These are phyloP conservation scores for Caenorhabditis elegans DNA, from an alignment of 1,140 invertebrate species.

Conservation along the genomic window DNA sequence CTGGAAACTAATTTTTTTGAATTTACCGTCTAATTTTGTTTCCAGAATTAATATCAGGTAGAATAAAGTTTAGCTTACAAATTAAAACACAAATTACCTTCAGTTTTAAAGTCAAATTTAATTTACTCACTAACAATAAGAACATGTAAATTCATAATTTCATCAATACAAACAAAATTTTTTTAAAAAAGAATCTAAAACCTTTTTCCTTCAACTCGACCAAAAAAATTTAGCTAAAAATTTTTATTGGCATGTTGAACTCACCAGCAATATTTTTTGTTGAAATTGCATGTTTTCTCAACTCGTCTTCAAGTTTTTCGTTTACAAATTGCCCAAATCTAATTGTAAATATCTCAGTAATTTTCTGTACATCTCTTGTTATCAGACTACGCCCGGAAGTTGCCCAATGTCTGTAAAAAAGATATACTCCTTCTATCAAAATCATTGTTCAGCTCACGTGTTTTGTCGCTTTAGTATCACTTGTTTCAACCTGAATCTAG, in stretches of 20 bases:
- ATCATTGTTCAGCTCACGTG: not conserved
- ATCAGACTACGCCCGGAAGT: conserved; percentile 33
- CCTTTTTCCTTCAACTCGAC: too few relatives aligned
- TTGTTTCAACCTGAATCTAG: conserved; percentile 36
- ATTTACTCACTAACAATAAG: too few relatives aligned
- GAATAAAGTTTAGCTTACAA: too few relatives aligned
- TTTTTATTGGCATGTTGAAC: not conserved
- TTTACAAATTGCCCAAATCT: conserved; percentile 16
- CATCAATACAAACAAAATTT: too few relatives aligned
- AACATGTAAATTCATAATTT: too few relatives aligned
- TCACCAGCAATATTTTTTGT: not conserved
- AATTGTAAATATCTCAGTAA: conserved; percentile 23
- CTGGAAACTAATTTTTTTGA: too few relatives aligned
- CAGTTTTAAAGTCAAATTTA: too few relatives aligned
- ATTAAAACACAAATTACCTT: too few relatives aligned
- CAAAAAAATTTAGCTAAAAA: too few relatives aligned
- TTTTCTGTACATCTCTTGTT: conserved; percentile 41
- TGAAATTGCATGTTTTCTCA: not conserved
- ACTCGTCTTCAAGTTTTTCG: conserved; percentile 23
- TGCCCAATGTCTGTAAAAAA: conserved; percentile 35
- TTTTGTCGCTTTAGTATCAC: conserved; percentile 34
- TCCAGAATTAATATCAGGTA: too few relatives aligned
- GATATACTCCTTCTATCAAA: not conserved
- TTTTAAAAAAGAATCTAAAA: too few relatives aligned
- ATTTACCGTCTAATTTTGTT: too few relatives aligned